Evolutionary conservation across 2,888 invertebrate genomes (phyloP).

Genomic region (Caenorhabditis zanzibari): DNA sequence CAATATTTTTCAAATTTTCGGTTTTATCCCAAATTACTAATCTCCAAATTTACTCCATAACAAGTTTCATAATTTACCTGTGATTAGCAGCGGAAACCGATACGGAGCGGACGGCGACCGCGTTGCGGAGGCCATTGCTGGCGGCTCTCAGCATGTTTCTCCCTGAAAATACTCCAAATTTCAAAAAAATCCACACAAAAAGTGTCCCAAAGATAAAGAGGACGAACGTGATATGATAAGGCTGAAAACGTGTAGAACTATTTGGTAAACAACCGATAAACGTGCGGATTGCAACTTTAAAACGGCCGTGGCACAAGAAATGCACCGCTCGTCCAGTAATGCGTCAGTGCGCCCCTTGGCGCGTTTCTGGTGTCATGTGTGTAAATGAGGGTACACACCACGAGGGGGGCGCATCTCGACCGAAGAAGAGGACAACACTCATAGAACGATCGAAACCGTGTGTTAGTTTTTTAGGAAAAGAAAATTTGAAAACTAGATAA

Average conservation of each 20-base stretch:
- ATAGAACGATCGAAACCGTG: slow-evolving; percentile 36
- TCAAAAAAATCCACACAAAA: neutral
- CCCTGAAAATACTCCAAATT: slow-evolving; percentile 32
- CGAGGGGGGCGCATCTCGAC: slow-evolving; percentile 23
- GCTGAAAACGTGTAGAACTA: slow-evolving; percentile 2
- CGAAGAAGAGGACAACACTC: slow-evolving; percentile 11
- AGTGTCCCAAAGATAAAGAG: slow-evolving; percentile 7
- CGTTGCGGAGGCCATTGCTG: slow-evolving; percentile 63
- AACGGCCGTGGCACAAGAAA: slow-evolving; percentile 50
- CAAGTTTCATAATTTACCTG: slow-evolving; percentile 34
- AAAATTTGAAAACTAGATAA: neutral
- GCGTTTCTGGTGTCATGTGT: slow-evolving; percentile 23
- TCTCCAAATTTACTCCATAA: too few species aligned
- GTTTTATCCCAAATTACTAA: too few species aligned
- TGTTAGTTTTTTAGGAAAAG: neutral
- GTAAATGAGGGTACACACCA: slow-evolving; percentile 35
- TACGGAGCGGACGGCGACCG: slow-evolving; percentile 62
- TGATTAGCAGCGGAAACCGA: slow-evolving; percentile 63
- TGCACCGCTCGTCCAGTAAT: slow-evolving; percentile 57
- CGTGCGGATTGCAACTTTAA: slow-evolving; percentile 55
- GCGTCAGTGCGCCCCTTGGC: slow-evolving; percentile 33
- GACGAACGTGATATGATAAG: slow-evolving; percentile 18
- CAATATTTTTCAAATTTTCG: too few species aligned
- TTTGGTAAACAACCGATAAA: slow-evolving; percentile 52
- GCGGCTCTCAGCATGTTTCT: slow-evolving; percentile 69